phyloP scores from a whole-genome alignment of 2,797 vertebrate species.

The Phoebastria nigripes region DNA sequence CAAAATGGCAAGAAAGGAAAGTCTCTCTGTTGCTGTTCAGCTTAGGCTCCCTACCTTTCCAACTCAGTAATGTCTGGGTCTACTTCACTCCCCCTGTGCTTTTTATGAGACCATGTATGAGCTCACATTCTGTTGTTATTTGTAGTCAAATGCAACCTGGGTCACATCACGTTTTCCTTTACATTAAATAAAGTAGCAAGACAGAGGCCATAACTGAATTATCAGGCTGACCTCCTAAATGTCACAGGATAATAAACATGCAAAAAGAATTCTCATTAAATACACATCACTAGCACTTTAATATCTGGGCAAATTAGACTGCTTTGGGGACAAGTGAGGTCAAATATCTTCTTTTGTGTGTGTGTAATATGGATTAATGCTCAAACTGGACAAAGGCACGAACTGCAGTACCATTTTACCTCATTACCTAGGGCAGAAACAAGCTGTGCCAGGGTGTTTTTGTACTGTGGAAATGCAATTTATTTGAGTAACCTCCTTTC shows the following conservation, averaged over 20 bases:
- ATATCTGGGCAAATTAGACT: constrained; percentile 69
- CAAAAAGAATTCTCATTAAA: constrained; percentile 67
- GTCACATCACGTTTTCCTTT: constrained; percentile 33
- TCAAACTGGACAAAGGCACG: constrained; percentile 37
- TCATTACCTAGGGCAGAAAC: constrained; percentile 37
- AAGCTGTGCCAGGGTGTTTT: constrained; percentile 3
- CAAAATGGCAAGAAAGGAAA: background rate
- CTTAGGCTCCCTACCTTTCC: background rate
- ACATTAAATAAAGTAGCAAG: constrained; percentile 22
- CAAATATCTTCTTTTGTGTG: constrained; percentile 62
- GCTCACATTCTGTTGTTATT: background rate
- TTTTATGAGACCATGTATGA: background rate
- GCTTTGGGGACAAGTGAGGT: constrained; percentile 64
- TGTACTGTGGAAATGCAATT: constrained; percentile 15
- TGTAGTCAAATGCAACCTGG: constrained; percentile 14
- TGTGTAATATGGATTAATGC: constrained; percentile 64
- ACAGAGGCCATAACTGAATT: constrained; percentile 41
- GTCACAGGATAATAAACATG: constrained; percentile 66
- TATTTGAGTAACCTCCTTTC: constrained; percentile 33
- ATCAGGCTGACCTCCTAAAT: constrained; percentile 66
- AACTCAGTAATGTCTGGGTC: background rate
- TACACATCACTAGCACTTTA: constrained; percentile 44
- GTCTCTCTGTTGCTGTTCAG: background rate
- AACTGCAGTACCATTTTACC: constrained; percentile 13
- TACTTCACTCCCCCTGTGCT: background rate